Conservation (phyloP, 2,113 vertebrate species). For the Plecotus auritus region DNA sequence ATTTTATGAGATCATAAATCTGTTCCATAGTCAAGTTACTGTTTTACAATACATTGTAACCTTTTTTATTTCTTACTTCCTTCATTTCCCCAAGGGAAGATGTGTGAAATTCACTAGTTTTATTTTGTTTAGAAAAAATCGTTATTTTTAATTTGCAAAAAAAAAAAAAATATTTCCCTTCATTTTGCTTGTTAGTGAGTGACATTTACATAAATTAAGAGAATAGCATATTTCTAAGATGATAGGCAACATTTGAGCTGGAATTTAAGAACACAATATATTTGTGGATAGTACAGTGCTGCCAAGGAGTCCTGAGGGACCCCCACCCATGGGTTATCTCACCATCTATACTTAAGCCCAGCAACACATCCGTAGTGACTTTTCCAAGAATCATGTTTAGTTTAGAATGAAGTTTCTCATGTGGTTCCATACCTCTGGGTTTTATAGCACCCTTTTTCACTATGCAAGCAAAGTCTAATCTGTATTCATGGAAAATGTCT, state of each 20-base stretch:
- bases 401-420: background rate
- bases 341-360: background rate
- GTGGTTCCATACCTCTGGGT: background rate
- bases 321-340: background rate
- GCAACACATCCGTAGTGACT: background rate
- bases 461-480: background rate
- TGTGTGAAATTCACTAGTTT: background rate
- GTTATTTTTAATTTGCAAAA: constrained; percentile 12
- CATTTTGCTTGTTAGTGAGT: background rate
- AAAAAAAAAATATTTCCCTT: background rate
- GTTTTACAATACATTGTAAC: constrained; percentile 58
- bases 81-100: background rate
- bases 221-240: background rate
- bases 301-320: background rate
- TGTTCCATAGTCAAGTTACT: constrained; percentile 53
- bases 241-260: background rate
- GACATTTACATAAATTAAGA: background rate
- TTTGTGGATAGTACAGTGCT: background rate
- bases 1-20: constrained; percentile 71
- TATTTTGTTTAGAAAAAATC: constrained; percentile 28
- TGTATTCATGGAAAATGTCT: background rate
- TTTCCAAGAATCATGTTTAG: background rate
- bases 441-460: background rate
- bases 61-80: constrained; percentile 41
- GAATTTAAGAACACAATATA: background rate